Base-by-base conservation (phyloP, 2,797 vertebrate genomes). In the Halcyon badia region DNA sequence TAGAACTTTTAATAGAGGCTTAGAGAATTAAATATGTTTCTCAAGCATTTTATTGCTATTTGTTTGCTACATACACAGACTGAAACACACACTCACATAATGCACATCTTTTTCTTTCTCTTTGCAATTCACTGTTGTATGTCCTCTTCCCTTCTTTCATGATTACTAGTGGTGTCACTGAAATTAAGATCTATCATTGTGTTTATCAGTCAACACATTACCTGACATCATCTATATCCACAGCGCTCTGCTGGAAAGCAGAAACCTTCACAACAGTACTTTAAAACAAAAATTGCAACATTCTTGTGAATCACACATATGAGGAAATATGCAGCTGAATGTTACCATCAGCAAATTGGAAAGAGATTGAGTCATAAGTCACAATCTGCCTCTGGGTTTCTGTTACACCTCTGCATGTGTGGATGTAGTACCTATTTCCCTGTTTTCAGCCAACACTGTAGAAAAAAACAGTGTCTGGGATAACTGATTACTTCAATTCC, bases 321-420 rank as follows among this genome's bases (percentile, higher is more conserved):
- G 58, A 87, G 28, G 61, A 83, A 88, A 81, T 37, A 66, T 4
- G 30, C 25, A 71, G 48, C 52, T 57, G 48, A 31, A 11, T 51
- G 72, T 10, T 73, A 14, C 41, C 75, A 83, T 77, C 48, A 80
- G 41, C 31, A 89, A 91, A 91, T 13, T 80, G 75, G 52, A 72
- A 92, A 89, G 58, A 83, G 48, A 85, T 70, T 70, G 85, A 90
- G 46, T 49, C 70, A 33, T 90, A 92, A 95, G 57, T 90, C 94
- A 85, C 19, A 57, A 24, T 14, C 52, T 85, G 48, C 94, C 75
- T 95, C 71, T 0, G 0, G 18, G 52, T 68, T 77, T 85, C 75
- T 66, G 60, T 73, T 49, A 25, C 21, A n/a, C 44, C 44, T 69
- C 44, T 52, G 44, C 20, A 24, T 6, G 2, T 58, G 57, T 35